A percentile compares a stretch with the other conserved stretches of the same genome.
Conservation (phyloP, 2,888 invertebrate species). For the Philonicus albiceps region DNA sequence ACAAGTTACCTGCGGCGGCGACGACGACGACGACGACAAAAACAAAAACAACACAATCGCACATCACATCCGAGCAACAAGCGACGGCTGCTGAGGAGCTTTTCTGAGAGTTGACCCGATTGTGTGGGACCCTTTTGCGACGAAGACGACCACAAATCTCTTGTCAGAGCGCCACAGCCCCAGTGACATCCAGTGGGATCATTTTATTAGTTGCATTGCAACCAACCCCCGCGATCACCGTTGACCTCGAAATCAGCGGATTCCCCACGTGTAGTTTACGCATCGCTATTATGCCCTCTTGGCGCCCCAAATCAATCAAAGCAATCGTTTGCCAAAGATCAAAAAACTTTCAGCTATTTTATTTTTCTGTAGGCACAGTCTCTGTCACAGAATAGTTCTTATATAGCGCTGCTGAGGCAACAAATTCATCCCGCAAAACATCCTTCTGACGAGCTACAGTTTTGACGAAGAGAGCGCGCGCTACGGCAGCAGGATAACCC, state of each 20-base stretch:
- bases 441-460: not conserved
- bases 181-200: not conserved
- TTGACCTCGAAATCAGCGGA: not conserved
- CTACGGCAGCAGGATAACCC: not conserved
- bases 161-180: not conserved
- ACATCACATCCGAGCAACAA: constrained; percentile 15
- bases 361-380: not conserved
- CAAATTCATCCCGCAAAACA: not conserved
- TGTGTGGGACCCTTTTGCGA: not conserved
- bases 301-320: constrained; percentile 11
- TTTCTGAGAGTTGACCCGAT: not conserved
- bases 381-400: not conserved
- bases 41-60: not conserved
- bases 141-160: not conserved
- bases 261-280: not conserved
- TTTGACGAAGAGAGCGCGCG: not conserved
- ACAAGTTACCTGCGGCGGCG: not conserved
- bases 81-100: not conserved
- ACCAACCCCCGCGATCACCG: not conserved
- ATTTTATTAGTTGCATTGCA: not conserved
- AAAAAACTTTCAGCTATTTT: constrained; percentile 18
- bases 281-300: not conserved
- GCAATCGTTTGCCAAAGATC: constrained; percentile 31
- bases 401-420: not conserved
- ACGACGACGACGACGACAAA: not conserved